Conservation (phyloP, 2,888 invertebrate species). For the Lochmaea capreae region DNA sequence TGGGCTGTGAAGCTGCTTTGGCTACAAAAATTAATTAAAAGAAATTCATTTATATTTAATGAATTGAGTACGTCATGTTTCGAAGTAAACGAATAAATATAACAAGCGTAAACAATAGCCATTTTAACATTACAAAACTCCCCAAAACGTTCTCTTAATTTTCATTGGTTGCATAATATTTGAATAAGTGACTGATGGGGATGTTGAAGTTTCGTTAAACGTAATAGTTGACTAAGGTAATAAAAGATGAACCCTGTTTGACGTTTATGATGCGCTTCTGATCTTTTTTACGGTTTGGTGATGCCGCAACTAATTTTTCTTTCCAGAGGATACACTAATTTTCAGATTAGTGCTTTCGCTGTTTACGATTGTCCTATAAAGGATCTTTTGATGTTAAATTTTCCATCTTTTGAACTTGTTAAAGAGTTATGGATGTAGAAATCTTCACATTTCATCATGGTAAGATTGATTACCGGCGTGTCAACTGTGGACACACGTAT, state of each 20-base stretch:
- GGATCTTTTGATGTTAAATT: constrained; percentile 3
- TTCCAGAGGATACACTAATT: not conserved
- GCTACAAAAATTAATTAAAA: too few species aligned
- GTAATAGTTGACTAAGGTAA: not conserved
- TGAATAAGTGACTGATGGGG: too few species aligned
- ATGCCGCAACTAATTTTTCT: constrained; percentile 1
- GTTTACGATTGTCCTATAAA: not conserved
- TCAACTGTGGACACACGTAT: not conserved
- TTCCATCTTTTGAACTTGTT: not conserved
- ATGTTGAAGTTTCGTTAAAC: too few species aligned
- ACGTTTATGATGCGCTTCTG: not conserved
- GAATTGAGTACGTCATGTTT: too few species aligned
- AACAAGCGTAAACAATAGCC: too few species aligned
- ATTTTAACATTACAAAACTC: too few species aligned
- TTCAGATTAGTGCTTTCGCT: not conserved
- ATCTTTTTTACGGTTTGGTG: not conserved
- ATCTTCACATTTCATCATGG: not conserved
- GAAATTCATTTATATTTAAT: too few species aligned
- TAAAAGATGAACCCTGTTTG: not conserved
- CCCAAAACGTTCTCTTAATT: too few species aligned
- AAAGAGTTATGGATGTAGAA: not conserved
- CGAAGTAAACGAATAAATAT: too few species aligned
- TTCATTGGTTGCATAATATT: too few species aligned
- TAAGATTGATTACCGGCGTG: not conserved
- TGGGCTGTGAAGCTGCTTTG: too few species aligned